phyloP scores from a whole-genome alignment of 2,888 invertebrate species.

The Venustoraphidia nigricollis region DNA sequence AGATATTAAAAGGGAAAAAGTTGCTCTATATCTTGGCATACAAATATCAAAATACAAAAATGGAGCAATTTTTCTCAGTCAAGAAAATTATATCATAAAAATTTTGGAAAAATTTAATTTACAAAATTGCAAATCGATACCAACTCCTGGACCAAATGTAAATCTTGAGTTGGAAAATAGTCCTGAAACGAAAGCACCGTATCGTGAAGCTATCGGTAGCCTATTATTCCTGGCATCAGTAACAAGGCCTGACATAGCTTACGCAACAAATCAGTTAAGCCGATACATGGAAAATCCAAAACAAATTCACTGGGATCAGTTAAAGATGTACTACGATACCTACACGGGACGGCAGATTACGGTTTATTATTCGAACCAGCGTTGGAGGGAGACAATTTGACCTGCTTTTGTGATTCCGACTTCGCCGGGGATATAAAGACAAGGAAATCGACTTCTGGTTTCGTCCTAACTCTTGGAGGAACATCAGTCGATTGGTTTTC shows the following conservation, averaged over 20 bases:
- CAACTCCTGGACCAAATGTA: too few species aligned
- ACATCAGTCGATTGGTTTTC: too few species aligned
- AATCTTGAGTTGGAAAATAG: too few species aligned
- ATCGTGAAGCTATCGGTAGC: slow-evolving; percentile 13
- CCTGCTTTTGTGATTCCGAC: too few species aligned
- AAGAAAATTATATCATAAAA: slow-evolving; percentile 7
- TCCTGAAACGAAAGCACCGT: slow-evolving; percentile 3
- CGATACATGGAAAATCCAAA: slow-evolving; percentile 10
- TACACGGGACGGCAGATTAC: slow-evolving; percentile 7
- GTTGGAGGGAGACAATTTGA: too few species aligned
- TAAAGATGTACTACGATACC: slow-evolving; percentile 9
- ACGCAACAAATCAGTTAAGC: slow-evolving; percentile 8
- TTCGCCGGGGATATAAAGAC: too few species aligned
- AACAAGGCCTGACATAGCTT: slow-evolving; percentile 9
- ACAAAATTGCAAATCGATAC: neutral
- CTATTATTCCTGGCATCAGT: slow-evolving; percentile 12
- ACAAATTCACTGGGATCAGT: slow-evolving; percentile 6
- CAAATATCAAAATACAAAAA: too few species aligned
- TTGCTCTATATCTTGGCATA: too few species aligned
- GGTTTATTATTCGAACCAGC: slow-evolving; percentile 2
- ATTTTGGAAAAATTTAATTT: slow-evolving; percentile 1
- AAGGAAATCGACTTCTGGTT: too few species aligned
- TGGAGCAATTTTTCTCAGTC: too few species aligned
- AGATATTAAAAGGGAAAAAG: too few species aligned
- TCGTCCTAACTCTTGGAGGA: too few species aligned